Evolutionary conservation across 2,888 invertebrate genomes (phyloP).

Genomic region (Caenorhabditis zanzibari): DNA sequence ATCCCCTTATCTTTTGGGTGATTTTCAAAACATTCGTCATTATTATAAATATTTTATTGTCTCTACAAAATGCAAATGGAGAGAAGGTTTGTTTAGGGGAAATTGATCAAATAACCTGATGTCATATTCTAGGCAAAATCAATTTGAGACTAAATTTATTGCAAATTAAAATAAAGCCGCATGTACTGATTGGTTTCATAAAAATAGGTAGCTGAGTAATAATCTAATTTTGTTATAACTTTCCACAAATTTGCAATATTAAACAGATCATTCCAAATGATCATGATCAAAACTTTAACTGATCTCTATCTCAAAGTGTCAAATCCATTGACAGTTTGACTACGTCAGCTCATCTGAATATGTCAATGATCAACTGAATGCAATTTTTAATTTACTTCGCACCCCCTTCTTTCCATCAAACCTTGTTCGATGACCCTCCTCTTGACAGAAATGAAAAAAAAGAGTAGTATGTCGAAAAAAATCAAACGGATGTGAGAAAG

Average conservation of each 20-base stretch:
- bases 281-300: conserved; percentile 11
- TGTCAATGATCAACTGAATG: conserved; percentile 33
- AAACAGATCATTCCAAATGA: background rate
- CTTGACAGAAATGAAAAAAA: conserved; percentile 46
- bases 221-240: background rate
- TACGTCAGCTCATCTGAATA: conserved; percentile 11
- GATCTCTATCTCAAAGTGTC: conserved; percentile 15
- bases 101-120: background rate
- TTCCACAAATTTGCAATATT: conserved; percentile 7
- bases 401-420: conserved; percentile 13
- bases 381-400: conserved; percentile 46
- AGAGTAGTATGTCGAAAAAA: background rate
- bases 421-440: conserved; percentile 46
- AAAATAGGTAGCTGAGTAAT: background rate
- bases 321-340: conserved; percentile 46
- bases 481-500: conserved; percentile 26
- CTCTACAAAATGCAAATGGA: conserved; percentile 30
- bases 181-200: background rate
- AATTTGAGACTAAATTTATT: background rate
- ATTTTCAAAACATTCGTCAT: conserved; percentile 42
- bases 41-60: background rate
- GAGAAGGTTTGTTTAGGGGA: conserved; percentile 24
- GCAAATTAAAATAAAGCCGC: background rate
- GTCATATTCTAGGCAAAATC: background rate
- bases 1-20: conserved; percentile 27